Conservation (phyloP, 1,140 invertebrate species). For the Belonocnema kinseyi region DNA sequence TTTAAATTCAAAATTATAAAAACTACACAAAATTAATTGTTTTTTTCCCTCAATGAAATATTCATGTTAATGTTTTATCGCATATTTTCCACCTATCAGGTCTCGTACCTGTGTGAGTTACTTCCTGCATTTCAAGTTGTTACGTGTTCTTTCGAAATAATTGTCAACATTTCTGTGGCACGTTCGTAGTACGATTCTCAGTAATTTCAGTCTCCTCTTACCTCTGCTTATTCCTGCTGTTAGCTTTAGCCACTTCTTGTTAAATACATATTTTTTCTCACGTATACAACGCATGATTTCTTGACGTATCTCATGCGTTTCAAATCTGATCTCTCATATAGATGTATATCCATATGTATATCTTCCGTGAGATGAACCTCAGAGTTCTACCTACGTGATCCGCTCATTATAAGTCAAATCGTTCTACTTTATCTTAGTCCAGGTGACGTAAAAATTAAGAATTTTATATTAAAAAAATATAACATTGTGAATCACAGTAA, state of each 20-base stretch:
- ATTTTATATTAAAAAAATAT: too few relatives aligned
- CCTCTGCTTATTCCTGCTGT: not conserved
- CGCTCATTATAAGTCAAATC: too few relatives aligned
- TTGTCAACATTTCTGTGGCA: not conserved
- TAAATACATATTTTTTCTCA: not conserved
- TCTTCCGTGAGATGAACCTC: too few relatives aligned
- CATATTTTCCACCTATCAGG: not conserved
- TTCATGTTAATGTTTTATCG: not conserved
- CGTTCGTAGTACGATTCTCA: conserved; percentile 10
- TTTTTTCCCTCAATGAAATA: too few relatives aligned
- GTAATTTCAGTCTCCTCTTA: not conserved
- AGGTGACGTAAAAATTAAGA: too few relatives aligned
- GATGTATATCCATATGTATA: too few relatives aligned
- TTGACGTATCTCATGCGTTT: not conserved
- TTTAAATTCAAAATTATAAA: too few relatives aligned
- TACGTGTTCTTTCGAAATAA: conserved; percentile 28
- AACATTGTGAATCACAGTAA: too few relatives aligned
- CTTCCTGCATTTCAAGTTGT: conserved; percentile 16
- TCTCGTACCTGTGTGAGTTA: not conserved
- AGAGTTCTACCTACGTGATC: too few relatives aligned
- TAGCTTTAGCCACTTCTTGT: not conserved
- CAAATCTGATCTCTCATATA: too few relatives aligned
- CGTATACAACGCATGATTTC: not conserved
- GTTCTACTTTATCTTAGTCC: too few relatives aligned
- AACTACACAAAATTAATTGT: too few relatives aligned